Base-by-base conservation (phyloP, 2,113 vertebrate genomes). In the Motacilla alba region DNA sequence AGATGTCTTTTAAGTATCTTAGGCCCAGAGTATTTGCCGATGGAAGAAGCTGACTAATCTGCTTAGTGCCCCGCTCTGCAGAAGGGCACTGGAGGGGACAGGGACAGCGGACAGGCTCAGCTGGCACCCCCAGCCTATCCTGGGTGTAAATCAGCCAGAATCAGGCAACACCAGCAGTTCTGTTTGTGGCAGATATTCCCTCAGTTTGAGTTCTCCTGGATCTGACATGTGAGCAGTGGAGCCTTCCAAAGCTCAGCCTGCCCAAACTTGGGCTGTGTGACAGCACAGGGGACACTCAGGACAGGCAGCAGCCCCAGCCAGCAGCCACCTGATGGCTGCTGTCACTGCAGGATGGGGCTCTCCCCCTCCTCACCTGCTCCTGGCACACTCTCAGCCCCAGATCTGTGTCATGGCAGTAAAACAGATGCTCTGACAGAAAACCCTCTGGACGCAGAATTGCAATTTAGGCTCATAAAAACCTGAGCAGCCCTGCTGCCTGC, bases 1-100 rank as follows among this genome's bases (percentile, higher is more conserved):
- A 95, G 95, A 93, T 92, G 94, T 94, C 92, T 94, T 88, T 3
- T 92, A 93, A 94, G 92, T 94, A 82, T 85, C 96, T 90, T n/a
- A 91, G 84, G 69, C 90, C 41, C 2, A 0, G 10, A 87, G 77
- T 26, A 53, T 64, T 82, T 12, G 3, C 69, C 69, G 82, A 66
- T 87, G 81, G 95, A 95, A 94, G 91, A 82, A 75, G 74, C 69
- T 50, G 77, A 72, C 58, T 94, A 85, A 97, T 89, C 93, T 83
- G 78, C 94, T 96, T 91, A 87, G 53, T 20, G 53, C 53, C 74
- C 58, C 4, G 4, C 64, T 62, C 64, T 8, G 17, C 90, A 93
- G 81, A 53, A 70, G 75, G 86, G 63, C 77, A 87, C 44, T 2
- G 1, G 15, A 49, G 74, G 63, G n/a, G 58, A 75, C 15, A 22